These are phyloP conservation scores for Caenorhabditis sp. DNA, from an alignment of 2,888 invertebrate species.

Conservation along the genomic window DNA sequence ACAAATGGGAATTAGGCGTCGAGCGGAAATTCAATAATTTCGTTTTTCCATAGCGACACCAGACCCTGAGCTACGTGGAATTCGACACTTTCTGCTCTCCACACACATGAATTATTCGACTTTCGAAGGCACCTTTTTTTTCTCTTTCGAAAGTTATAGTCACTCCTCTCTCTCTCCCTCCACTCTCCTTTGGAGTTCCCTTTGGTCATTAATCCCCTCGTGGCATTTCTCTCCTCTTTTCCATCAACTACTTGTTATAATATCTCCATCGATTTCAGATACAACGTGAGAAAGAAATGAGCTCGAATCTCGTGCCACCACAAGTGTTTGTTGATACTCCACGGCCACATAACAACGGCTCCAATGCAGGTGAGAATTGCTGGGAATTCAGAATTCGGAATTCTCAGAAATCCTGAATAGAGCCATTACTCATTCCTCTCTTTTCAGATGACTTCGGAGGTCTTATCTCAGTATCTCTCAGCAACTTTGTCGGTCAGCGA, in stretches of 20 bases:
- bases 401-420: too few relatives aligned
- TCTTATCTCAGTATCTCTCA: conserved; percentile 56
- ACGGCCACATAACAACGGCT: conserved; percentile 57
- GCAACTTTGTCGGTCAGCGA: conserved; percentile 52
- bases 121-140: background rate
- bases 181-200: background rate
- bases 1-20: conserved; percentile 15
- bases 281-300: conserved; percentile 30
- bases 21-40: conserved; percentile 70
- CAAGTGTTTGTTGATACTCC: conserved; percentile 70
- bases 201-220: conserved; percentile 21
- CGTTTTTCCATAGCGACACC: conserved; percentile 26
- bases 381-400: too few relatives aligned
- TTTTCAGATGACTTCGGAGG: conserved; percentile 57
- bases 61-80: conserved; percentile 30
- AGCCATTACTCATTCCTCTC: background rate
- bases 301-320: conserved; percentile 66
- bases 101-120: conserved; percentile 42
- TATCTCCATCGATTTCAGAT: conserved; percentile 11
- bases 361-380: conserved; percentile 46
- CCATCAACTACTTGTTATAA: background rate
- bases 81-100: conserved; percentile 35
- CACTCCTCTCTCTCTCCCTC: background rate
- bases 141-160: conserved; percentile 1
- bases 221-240: background rate